Evolutionary conservation across 2,888 invertebrate genomes (phyloP).

Genomic region (Tenthredo notha): DNA sequence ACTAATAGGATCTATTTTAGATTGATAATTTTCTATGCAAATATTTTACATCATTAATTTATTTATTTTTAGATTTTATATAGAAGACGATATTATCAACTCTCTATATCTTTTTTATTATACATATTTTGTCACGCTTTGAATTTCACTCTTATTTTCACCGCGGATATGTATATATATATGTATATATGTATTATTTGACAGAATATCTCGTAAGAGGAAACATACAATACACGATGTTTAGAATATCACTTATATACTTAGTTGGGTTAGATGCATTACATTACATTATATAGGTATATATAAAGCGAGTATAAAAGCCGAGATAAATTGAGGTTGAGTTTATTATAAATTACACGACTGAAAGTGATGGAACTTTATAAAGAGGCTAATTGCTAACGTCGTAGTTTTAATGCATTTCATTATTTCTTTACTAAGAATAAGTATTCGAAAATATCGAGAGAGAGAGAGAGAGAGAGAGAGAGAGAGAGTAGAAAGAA

Average conservation of each 20-base stretch:
- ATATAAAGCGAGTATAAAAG: background rate
- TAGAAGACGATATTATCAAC: no score
- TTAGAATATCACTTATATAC: background rate
- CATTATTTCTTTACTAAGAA: background rate
- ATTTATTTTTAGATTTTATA: background rate
- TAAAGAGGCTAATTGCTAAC: constrained; percentile 42
- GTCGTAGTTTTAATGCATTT: background rate
- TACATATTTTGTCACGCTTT: background rate
- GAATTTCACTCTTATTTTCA: background rate
- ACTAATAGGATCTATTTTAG: background rate
- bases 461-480: background rate
- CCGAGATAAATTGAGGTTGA: constrained; percentile 40
- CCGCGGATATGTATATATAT: background rate
- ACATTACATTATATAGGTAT: background rate
- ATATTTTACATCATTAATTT: background rate
- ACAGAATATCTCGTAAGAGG: background rate
- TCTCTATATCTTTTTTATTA: no score
- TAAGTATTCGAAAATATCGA: background rate
- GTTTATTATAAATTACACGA: constrained; percentile 39
- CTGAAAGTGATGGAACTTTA: constrained; percentile 31
- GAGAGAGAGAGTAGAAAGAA: background rate
- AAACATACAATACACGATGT: background rate
- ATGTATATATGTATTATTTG: background rate
- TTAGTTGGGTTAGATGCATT: background rate
- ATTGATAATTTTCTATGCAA: background rate